Conservation (phyloP, 64 coral and sea anemone species). For the Anthopleura sola region DNA sequence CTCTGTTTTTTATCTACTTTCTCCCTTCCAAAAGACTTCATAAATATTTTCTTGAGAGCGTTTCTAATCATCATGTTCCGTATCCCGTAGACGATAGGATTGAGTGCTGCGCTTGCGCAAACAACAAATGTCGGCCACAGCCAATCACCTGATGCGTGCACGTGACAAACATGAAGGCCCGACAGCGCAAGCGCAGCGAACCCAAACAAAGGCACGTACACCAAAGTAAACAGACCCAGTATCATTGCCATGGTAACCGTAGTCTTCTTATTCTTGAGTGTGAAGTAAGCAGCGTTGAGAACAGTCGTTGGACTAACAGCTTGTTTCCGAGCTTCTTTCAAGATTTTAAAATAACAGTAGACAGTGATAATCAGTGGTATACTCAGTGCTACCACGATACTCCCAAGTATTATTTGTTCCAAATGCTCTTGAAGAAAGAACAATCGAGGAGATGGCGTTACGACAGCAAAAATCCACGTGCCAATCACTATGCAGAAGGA, state of each 20-base stretch:
- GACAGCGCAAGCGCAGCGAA: slow-evolving; percentile 1
- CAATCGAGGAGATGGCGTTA: not conserved
- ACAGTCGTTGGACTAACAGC: not conserved
- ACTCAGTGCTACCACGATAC: not conserved
- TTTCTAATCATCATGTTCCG: not conserved
- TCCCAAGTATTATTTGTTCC: not conserved
- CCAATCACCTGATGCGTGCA: not conserved
- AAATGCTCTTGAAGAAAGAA: not conserved
- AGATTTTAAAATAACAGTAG: not conserved
- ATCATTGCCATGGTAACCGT: not conserved
- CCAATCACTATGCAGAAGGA: not conserved
- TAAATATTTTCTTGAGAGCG: not conserved
- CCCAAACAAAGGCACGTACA: not conserved
- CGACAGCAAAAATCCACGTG: not conserved
- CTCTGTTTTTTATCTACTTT: not conserved
- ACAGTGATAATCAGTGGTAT: not conserved
- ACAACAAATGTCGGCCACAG: not conserved
- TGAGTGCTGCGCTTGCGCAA: not conserved
- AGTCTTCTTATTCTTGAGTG: not conserved
- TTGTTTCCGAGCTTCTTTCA: not conserved
- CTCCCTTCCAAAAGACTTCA: not conserved
- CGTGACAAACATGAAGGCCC: not conserved
- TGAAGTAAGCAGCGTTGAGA: not conserved
- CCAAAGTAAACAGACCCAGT: not conserved
- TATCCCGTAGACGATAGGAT: not conserved